phyloP scores from a whole-genome alignment of 2,797 vertebrate genomes.

The Capromys pilorides region DNA sequence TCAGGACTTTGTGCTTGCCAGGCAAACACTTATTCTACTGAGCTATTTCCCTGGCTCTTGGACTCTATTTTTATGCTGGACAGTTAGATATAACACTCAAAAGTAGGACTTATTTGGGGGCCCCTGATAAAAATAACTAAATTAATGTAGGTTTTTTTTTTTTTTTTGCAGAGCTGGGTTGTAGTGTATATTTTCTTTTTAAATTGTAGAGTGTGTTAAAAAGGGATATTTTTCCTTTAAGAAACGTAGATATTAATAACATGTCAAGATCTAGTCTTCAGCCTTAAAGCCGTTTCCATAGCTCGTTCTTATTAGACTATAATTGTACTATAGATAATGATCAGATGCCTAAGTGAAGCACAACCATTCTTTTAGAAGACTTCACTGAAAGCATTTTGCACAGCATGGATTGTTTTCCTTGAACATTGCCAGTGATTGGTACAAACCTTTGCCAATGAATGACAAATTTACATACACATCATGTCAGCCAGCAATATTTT shows the following conservation, averaged over 20 bases:
- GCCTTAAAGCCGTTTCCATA: slow-evolving; percentile 62
- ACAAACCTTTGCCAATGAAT: slow-evolving; percentile 89
- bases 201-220: slow-evolving; percentile 63
- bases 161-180: background rate
- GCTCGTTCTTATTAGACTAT: slow-evolving; percentile 73
- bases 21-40: too few relatives aligned
- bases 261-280: slow-evolving; percentile 68
- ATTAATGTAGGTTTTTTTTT: slow-evolving; percentile 66
- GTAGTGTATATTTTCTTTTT: slow-evolving; percentile 58
- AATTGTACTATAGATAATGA: slow-evolving; percentile 75
- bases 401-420: slow-evolving; percentile 85
- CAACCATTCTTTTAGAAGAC: slow-evolving; percentile 80
- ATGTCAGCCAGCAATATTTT: slow-evolving; percentile 91
- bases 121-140: slow-evolving; percentile 39
- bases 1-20: too few relatives aligned
- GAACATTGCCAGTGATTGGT: slow-evolving; percentile 86
- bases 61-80: background rate
- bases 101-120: slow-evolving; percentile 40
- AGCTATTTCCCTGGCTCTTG: too few relatives aligned
- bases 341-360: slow-evolving; percentile 82
- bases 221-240: slow-evolving; percentile 65
- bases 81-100: background rate
- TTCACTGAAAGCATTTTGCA: slow-evolving; percentile 84
- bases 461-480: slow-evolving; percentile 92
- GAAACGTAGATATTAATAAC: slow-evolving; percentile 59